Percentiles rank a stretch among this genome's conserved stretches.
Conservation (phyloP, 2,113 vertebrate genomes). For the Gambusia holbrooki region DNA sequence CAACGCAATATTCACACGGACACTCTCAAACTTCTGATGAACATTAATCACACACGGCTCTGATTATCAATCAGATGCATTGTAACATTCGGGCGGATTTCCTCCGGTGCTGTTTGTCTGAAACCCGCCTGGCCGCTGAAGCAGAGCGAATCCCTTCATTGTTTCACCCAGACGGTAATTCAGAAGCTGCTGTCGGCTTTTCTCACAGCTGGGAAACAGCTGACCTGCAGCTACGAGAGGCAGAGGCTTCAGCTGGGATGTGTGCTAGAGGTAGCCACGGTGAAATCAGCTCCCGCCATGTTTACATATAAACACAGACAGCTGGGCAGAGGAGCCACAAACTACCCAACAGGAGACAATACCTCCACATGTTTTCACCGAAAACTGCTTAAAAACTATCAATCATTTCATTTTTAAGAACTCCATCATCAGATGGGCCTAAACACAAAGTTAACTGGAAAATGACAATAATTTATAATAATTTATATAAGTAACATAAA, state of each 20-base stretch:
- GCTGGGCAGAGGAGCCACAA: no score
- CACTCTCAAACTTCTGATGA: conserved; percentile 7
- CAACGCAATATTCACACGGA: conserved; percentile 25
- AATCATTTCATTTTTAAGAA: no score
- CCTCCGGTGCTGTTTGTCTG: neutral
- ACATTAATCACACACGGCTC: conserved; percentile 27
- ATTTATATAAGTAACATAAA: no score
- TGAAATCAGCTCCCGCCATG: neutral
- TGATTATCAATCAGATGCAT: conserved; percentile 6
- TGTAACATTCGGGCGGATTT: conserved; percentile 11
- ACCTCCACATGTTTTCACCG: no score
- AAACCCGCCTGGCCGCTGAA: neutral
- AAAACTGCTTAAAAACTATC: no score
- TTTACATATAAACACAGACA: conserved; percentile 1
- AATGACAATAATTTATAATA: no score
- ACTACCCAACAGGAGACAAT: no score
- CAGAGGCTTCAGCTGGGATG: neutral
- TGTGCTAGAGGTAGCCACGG: conserved; percentile 21
- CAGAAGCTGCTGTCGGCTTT: neutral
- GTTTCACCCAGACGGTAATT: neutral
- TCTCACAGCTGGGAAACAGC: neutral
- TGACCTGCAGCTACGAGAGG: conserved; percentile 4
- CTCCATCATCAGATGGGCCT: no score
- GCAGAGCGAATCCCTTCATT: neutral
- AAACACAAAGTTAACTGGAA: no score